Evolutionary conservation across 2,113 vertebrate species (phyloP).

Genomic region (Cyanoramphus novaezelandiae): DNA sequence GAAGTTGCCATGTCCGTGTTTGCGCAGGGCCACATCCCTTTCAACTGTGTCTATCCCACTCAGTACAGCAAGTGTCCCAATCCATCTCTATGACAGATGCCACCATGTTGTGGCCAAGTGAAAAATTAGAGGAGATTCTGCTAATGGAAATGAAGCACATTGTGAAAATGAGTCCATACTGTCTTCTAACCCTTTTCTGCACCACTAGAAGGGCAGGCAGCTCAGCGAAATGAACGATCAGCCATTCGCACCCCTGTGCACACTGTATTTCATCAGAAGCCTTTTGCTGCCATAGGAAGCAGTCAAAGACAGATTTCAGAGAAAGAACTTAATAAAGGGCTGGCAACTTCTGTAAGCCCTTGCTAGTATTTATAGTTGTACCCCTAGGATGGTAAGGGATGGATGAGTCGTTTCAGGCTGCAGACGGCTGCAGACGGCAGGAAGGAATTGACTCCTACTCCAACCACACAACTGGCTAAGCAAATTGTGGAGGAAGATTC

Average conservation of each 20-base stretch:
- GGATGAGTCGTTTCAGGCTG: slow-evolving; percentile 64
- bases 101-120: not conserved
- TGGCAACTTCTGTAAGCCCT: not conserved
- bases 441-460: slow-evolving; percentile 68
- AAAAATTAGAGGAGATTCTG: not conserved
- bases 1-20: not conserved
- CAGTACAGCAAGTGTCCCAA: not conserved
- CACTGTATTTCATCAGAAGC: not conserved
- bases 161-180: not conserved
- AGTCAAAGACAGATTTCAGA: not conserved
- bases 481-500: slow-evolving; percentile 66
- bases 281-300: not conserved
- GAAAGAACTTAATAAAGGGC: not conserved
- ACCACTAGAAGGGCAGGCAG: not conserved
- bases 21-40: not conserved
- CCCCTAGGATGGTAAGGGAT: slow-evolving; percentile 27
- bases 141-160: not conserved
- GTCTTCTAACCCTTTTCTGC: not conserved
- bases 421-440: slow-evolving; percentile 62
- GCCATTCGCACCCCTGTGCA: not conserved
- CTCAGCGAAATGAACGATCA: not conserved
- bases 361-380: slow-evolving; percentile 57
- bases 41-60: not conserved
- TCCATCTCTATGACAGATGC: not conserved
- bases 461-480: slow-evolving; percentile 67